Evolutionary conservation across 2,797 vertebrate species (phyloP).

Genomic region (Loriculus beryllinus): DNA sequence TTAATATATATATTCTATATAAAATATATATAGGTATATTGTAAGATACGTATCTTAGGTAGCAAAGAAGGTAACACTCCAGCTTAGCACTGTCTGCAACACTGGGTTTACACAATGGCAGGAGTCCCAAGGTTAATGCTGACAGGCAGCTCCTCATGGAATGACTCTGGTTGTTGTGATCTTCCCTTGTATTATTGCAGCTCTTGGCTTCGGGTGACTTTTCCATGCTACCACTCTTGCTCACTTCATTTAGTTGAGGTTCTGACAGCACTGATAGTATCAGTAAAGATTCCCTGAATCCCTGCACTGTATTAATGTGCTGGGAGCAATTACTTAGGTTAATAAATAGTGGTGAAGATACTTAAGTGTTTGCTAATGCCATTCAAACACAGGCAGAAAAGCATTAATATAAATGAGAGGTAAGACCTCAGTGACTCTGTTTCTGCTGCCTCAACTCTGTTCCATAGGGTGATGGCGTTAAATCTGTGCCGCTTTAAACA

Average conservation of each 20-base stretch:
- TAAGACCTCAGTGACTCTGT: background rate
- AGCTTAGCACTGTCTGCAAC: background rate
- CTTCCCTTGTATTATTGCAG: background rate
- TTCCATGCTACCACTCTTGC: background rate
- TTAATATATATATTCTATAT: background rate
- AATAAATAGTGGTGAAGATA: background rate
- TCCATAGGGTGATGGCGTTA: background rate
- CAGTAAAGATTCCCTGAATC: background rate
- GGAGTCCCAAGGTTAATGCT: background rate
- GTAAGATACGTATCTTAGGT: background rate
- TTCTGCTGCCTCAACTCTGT: fast-evolving
- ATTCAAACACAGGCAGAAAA: background rate
- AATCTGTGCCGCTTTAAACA: background rate
- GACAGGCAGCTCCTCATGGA: background rate
- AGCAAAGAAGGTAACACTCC: background rate
- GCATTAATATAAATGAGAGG: fast-evolving
- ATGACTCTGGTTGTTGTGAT: background rate
- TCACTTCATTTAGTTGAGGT: background rate
- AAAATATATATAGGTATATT: background rate
- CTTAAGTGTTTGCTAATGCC: background rate
- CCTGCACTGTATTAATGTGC: background rate
- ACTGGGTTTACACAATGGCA: fast-evolving
- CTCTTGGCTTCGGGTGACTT: background rate
- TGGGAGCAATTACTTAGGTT: background rate
- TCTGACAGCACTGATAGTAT: background rate